phyloP scores from a whole-genome alignment of 2,797 vertebrate genomes.

The Pempheris klunzingeri region DNA sequence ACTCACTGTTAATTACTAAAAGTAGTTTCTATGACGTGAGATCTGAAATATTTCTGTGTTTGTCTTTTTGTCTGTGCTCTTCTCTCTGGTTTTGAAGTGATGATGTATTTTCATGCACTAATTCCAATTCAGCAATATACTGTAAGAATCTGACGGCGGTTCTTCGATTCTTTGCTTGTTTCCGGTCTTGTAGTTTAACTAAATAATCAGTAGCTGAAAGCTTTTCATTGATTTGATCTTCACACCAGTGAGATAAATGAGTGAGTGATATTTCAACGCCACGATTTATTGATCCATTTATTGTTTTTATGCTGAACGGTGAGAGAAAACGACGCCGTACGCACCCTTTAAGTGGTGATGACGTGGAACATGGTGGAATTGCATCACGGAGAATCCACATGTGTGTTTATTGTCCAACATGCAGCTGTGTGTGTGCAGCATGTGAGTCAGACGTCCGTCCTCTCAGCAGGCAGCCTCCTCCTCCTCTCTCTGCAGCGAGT shows the following conservation, averaged over 20 bases:
- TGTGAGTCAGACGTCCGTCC: background rate
- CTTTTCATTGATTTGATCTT: background rate
- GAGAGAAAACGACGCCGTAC: too few relatives aligned
- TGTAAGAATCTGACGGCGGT: background rate
- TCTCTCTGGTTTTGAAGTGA: background rate
- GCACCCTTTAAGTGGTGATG: too few relatives aligned
- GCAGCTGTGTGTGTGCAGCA: background rate
- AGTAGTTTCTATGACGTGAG: background rate
- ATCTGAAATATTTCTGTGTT: background rate
- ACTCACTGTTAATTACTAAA: background rate
- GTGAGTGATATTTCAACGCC: background rate
- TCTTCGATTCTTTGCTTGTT: background rate
- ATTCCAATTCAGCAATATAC: constrained; percentile 1
- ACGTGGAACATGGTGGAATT: background rate
- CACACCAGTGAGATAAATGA: background rate
- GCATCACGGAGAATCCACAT: background rate
- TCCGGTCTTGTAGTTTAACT: background rate
- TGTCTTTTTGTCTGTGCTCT: background rate
- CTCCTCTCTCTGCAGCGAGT: background rate
- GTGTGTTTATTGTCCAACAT: background rate
- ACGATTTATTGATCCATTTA: background rate
- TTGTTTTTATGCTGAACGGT: too few relatives aligned
- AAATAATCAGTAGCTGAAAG: background rate
- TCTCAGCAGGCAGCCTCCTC: background rate
- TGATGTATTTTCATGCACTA: background rate